Percentiles rank a stretch among this genome's conserved stretches.
Evolutionary conservation across 2,113 vertebrate genomes (phyloP).

Genomic region (Pycnonotus jocosus): DNA sequence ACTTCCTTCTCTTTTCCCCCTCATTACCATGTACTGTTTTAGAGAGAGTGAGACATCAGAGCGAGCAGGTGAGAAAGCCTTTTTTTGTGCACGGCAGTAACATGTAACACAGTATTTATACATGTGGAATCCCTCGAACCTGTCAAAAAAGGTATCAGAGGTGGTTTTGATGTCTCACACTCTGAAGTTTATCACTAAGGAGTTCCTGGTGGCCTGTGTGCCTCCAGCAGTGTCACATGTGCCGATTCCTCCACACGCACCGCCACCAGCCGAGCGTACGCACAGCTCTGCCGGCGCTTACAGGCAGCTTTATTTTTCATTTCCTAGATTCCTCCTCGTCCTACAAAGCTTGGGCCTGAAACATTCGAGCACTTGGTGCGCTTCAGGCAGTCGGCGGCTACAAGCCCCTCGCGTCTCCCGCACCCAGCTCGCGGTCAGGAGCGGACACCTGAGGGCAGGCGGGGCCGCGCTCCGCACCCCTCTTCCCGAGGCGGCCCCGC

Average conservation of each 20-base stretch:
- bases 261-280: fast-evolving
- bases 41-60: neutral
- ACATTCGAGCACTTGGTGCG: neutral
- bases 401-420: neutral
- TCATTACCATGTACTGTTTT: neutral
- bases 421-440: fast-evolving
- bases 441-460: neutral
- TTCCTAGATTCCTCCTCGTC: neutral
- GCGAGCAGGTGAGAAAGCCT: fast-evolving
- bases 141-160: neutral
- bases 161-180: neutral
- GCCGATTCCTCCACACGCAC: fast-evolving
- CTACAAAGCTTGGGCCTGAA: neutral
- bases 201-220: fast-evolving
- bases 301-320: neutral
- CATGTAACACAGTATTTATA: neutral
- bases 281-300: neutral
- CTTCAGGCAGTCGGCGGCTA: fast-evolving
- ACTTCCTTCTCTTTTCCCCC: neutral
- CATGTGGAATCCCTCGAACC: no score
- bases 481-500: neutral
- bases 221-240: fast-evolving
- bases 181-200: no score
- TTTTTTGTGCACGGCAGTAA: neutral
- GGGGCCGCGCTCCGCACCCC: neutral